Evolutionary conservation across 2,888 invertebrate species (phyloP).

Genomic region (Cloeon dipterum): DNA sequence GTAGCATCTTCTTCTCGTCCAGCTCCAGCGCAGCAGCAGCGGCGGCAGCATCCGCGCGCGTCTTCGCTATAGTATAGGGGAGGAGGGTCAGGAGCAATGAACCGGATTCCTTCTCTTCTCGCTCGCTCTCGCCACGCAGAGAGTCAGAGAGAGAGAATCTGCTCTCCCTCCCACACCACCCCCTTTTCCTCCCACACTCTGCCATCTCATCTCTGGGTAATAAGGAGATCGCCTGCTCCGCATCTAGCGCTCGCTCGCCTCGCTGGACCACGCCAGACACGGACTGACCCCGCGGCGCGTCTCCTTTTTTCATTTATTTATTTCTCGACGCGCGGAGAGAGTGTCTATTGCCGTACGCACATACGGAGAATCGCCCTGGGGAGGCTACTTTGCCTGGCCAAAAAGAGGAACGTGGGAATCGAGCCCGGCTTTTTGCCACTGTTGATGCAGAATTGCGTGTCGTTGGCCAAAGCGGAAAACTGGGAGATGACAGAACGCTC

Average conservation of each 20-base stretch:
- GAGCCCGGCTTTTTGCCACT: too few species aligned
- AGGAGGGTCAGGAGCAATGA: neutral
- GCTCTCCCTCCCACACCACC: neutral
- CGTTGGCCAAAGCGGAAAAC: too few species aligned
- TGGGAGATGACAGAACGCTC: too few species aligned
- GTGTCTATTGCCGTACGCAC: too few species aligned
- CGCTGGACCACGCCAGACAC: too few species aligned
- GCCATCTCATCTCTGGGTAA: neutral
- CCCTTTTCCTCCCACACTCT: neutral
- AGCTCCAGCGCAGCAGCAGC: neutral
- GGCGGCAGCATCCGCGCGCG: too few species aligned
- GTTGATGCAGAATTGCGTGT: too few species aligned
- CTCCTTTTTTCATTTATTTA: neutral
- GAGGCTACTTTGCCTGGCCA: too few species aligned
- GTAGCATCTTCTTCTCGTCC: neutral
- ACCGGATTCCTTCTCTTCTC: slow-evolving; percentile 1
- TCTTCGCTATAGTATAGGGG: too few species aligned
- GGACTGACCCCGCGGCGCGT: neutral
- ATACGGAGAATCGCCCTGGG: too few species aligned
- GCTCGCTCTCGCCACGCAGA: neutral
- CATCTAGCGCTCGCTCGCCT: neutral
- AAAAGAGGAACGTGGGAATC: too few species aligned
- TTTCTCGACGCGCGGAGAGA: neutral
- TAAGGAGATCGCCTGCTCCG: neutral
- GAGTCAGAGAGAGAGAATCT: neutral